Evolutionary conservation across 2,888 invertebrate species (phyloP).

Genomic region (Megaustenia siamemsis): DNA sequence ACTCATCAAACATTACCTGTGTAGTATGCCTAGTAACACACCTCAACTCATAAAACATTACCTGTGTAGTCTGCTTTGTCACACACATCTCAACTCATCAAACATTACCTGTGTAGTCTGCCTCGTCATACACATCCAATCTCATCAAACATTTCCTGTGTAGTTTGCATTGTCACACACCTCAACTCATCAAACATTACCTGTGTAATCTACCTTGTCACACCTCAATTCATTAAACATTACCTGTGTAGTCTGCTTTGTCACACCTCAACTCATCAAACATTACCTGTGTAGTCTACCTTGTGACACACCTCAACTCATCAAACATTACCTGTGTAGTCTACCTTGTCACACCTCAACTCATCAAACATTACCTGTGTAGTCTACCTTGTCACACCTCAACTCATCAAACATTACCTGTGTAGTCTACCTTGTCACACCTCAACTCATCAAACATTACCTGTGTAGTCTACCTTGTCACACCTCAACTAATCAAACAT

Average conservation of each 20-base stretch:
- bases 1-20: too few relatives aligned
- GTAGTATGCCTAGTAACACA: too few relatives aligned
- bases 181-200: background rate
- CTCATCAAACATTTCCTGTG: background rate
- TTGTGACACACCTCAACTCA: too few relatives aligned
- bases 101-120: background rate
- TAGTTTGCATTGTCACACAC: too few relatives aligned
- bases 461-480: too few relatives aligned
- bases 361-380: slow-evolving; percentile 70
- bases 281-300: background rate
- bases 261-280: background rate
- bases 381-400: slow-evolving; percentile 72
- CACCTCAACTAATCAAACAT: background rate
- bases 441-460: too few relatives aligned
- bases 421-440: too few relatives aligned
- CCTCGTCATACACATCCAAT: background rate
- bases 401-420: too few relatives aligned
- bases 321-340: background rate
- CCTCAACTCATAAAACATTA: background rate
- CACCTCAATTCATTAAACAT: background rate
- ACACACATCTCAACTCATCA: too few relatives aligned
- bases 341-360: background rate
- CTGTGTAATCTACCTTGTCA: background rate
- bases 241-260: background rate
- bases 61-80: background rate